Evolutionary conservation across 2,888 invertebrate genomes (phyloP).

Genomic region (Keiferia lycopersicella): DNA sequence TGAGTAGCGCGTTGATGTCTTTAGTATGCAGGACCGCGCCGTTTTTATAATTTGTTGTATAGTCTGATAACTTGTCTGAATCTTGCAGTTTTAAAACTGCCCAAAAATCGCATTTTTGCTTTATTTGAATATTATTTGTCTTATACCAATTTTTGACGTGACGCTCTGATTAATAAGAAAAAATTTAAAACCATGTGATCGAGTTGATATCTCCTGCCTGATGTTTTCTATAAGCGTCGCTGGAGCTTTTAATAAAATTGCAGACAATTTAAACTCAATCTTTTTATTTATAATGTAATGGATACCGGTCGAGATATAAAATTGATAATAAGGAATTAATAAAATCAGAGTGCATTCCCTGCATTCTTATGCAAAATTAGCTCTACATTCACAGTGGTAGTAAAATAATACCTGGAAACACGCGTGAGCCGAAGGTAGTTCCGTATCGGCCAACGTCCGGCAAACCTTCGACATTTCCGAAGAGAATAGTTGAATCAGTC

Average conservation of each 20-base stretch:
- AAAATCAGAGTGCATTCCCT: conserved; percentile 15
- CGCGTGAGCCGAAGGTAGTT: conserved; percentile 72
- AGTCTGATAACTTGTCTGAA: no score
- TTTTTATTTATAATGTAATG: no score
- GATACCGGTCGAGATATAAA: neutral
- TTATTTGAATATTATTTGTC: no score
- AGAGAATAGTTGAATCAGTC: conserved; percentile 65
- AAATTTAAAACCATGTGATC: neutral
- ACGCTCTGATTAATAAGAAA: no score
- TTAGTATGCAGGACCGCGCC: no score
- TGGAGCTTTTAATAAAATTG: no score
- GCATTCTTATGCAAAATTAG: conserved; percentile 31
- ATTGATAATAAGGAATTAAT: conserved; percentile 12
- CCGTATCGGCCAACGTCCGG: conserved; percentile 77
- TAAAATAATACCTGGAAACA: conserved; percentile 72
- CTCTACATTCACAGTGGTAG: conserved; percentile 50
- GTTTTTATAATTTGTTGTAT: no score
- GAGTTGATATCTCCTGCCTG: no score
- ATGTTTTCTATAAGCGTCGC: conserved; percentile 51
- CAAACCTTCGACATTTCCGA: conserved; percentile 79
- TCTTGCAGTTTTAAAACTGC: no score
- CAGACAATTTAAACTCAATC: no score
- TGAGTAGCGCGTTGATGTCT: conserved; percentile 23
- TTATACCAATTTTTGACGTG: neutral
- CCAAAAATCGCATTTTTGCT: no score